Conservation (phyloP, 2,888 invertebrate genomes). For the Clitarchus hookeri region DNA sequence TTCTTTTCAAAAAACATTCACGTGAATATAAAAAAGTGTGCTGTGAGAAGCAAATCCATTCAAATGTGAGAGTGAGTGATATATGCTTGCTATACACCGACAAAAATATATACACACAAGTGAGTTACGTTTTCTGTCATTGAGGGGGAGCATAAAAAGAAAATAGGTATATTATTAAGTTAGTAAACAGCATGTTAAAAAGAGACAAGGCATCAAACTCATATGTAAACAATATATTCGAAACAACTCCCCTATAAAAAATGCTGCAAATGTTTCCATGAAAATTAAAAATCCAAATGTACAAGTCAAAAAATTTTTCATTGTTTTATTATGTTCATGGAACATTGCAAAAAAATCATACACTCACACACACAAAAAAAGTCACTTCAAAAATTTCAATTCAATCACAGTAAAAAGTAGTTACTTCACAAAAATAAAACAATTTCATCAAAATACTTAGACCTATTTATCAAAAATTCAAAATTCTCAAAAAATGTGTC, state of each 20-base stretch:
- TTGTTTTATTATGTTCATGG: slow-evolving; percentile 29
- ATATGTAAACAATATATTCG: slow-evolving; percentile 43
- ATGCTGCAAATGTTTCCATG: slow-evolving; percentile 55
- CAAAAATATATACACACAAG: slow-evolving; percentile 35
- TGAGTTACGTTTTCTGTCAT: slow-evolving; percentile 24
- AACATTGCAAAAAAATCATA: slow-evolving; percentile 30
- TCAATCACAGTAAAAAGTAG: slow-evolving; percentile 17
- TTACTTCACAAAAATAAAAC: slow-evolving; percentile 30
- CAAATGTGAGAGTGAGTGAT: slow-evolving; percentile 42
- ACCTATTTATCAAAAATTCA: slow-evolving; percentile 26
- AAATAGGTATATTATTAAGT: slow-evolving; percentile 25
- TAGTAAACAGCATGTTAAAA: slow-evolving; percentile 31
- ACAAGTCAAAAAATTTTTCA: slow-evolving; percentile 40
- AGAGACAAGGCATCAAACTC: slow-evolving; percentile 38
- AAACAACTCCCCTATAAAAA: slow-evolving; percentile 55
- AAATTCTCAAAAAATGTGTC: slow-evolving; percentile 34
- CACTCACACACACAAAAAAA: slow-evolving; percentile 42
- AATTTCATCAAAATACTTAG: slow-evolving; percentile 25
- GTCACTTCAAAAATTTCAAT: slow-evolving; percentile 37
- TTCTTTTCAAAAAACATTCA: slow-evolving; percentile 42
- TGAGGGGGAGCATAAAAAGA: slow-evolving; percentile 21
- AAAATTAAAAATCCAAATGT: slow-evolving; percentile 53
- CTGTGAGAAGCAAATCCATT: slow-evolving; percentile 42
- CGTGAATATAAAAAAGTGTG: slow-evolving; percentile 38
- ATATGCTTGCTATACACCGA: slow-evolving; percentile 38